phyloP scores from a whole-genome alignment of 2,888 invertebrate species.

The Aproaerema taeniolella region DNA sequence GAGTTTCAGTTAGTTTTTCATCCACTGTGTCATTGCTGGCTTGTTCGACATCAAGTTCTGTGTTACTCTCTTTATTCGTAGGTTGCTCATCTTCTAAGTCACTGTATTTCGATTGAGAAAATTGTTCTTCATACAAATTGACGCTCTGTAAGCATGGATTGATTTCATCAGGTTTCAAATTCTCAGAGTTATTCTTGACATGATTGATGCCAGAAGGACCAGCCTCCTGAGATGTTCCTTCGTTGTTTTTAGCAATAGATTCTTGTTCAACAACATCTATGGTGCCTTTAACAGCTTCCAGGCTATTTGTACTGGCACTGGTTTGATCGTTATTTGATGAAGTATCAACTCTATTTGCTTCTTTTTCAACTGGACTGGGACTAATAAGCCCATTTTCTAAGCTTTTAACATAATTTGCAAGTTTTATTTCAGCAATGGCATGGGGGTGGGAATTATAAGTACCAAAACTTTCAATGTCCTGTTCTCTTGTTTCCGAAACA shows the following conservation, averaged over 20 bases:
- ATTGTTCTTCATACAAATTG: conserved; percentile 50
- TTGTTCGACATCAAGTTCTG: conserved; percentile 13
- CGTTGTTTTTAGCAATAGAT: conserved; percentile 10
- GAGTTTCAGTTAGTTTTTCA: not conserved
- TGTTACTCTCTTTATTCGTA: conserved; percentile 1
- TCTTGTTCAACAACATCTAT: not conserved
- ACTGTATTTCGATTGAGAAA: conserved; percentile 34
- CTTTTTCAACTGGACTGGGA: not conserved
- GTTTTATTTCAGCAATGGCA: not conserved
- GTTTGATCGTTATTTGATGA: not conserved
- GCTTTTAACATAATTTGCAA: too few relatives aligned
- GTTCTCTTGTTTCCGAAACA: not conserved
- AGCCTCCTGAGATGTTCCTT: conserved; percentile 13
- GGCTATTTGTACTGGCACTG: too few relatives aligned
- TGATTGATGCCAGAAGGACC: conserved; percentile 7
- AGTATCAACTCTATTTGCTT: not conserved
- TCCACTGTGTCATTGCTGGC: not conserved
- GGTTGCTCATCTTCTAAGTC: conserved; percentile 31
- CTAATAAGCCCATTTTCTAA: too few relatives aligned
- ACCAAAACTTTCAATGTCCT: not conserved
- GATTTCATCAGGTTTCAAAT: conserved; percentile 2
- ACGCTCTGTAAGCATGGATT: conserved; percentile 58
- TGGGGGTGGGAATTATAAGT: conserved; percentile 7
- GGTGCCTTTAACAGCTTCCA: too few relatives aligned
- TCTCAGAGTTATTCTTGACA: not conserved